phyloP scores from a whole-genome alignment of 2,888 invertebrate species.

The Drosophila rellima region DNA sequence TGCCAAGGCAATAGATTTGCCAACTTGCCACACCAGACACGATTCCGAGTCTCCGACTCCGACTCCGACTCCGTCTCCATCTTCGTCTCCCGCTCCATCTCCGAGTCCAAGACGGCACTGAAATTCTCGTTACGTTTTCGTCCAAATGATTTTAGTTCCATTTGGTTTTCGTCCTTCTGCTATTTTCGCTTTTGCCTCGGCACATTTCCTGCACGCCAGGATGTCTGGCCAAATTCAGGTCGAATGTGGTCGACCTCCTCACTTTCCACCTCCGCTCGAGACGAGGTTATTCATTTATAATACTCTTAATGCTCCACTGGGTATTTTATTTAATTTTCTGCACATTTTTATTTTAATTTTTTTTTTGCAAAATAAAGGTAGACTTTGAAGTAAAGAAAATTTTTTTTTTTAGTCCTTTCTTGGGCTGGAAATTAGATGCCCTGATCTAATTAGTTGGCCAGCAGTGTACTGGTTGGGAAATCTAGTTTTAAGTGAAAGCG shows the following conservation, averaged over 20 bases:
- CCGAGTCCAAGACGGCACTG: conserved; percentile 11
- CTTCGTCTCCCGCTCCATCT: neutral
- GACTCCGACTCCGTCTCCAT: conserved; percentile 21
- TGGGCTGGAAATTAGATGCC: neutral
- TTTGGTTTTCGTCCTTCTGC: conserved; percentile 22
- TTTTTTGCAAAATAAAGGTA: conserved; percentile 10
- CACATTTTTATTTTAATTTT: neutral
- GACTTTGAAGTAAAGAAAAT: neutral
- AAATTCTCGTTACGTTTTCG: conserved; percentile 28
- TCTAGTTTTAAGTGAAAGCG: neutral
- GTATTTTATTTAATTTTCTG: conserved; percentile 42
- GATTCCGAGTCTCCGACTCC: neutral
- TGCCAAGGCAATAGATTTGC: conserved; percentile 69
- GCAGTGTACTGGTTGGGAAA: neutral
- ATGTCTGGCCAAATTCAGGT: conserved; percentile 63
- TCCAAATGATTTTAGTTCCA: conserved; percentile 63
- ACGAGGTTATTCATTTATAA: conserved; percentile 35
- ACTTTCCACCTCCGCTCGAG: neutral
- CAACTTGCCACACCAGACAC: conserved; percentile 18
- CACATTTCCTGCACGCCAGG: conserved; percentile 61
- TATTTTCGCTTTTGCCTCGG: conserved; percentile 33
- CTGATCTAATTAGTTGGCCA: conserved; percentile 9
- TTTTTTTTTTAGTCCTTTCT: neutral
- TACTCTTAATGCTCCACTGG: conserved; percentile 22
- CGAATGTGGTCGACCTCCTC: conserved; percentile 27